Evolutionary conservation across 2,797 vertebrate genomes (phyloP).

Genomic region (Iguana delicatissima): DNA sequence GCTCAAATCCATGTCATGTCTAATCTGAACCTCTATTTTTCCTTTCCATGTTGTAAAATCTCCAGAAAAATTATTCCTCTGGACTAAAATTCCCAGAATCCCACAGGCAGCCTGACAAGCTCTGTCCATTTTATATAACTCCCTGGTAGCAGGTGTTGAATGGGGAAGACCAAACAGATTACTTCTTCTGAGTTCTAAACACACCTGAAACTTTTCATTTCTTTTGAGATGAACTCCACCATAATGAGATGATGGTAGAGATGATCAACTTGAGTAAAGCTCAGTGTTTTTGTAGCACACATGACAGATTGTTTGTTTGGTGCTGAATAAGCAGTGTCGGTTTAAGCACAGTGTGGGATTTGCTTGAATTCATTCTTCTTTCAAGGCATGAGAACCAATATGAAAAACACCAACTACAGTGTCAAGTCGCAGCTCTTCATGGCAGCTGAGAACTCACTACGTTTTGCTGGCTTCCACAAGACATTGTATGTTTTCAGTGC

Average conservation of each 20-base stretch:
- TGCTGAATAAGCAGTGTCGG: not conserved
- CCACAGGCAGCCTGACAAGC: not conserved
- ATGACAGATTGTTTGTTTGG: not conserved
- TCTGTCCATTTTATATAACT: not conserved
- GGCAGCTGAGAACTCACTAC: constrained; percentile 17
- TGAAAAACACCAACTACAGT: not conserved
- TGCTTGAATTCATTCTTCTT: not conserved
- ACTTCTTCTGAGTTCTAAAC: not conserved
- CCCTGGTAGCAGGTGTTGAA: not conserved
- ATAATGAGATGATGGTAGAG: not conserved
- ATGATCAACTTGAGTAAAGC: not conserved
- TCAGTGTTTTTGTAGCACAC: not conserved
- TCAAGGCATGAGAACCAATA: not conserved
- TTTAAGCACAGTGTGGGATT: not conserved
- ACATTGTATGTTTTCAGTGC: not conserved
- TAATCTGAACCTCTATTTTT: not conserved
- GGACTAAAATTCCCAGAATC: too few species aligned
- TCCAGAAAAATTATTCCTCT: too few species aligned
- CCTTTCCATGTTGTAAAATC: not conserved
- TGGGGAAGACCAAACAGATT: not conserved
- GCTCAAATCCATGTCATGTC: not conserved
- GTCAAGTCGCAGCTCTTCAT: not conserved
- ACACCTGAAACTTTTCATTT: not conserved
- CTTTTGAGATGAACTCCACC: not conserved
- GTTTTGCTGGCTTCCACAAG: constrained; percentile 31